Base-by-base conservation (phyloP, 2,888 invertebrate species). In the Thymelicus sylvestris region DNA sequence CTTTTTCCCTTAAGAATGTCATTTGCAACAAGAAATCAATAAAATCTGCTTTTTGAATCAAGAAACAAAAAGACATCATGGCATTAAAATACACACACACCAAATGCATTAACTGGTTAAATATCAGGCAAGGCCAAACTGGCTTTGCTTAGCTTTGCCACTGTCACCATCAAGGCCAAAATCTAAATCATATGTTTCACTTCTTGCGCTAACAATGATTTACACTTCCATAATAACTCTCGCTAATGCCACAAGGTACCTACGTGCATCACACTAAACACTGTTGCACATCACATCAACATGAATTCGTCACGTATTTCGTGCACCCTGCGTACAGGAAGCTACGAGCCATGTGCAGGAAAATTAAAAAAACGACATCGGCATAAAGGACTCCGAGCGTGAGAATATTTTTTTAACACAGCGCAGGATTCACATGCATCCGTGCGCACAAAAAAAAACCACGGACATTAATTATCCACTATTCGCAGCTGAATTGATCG, bases 131-230 rank as follows among this genome's bases (percentile, higher is more conserved):
- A 81, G 80, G 81, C 76, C 80, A 81, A 48, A 65, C 61, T 60
- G 47, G 73, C 72, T 74, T 44, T 52, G 8, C 75, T 75, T 72
- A 77, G 73, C 68, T 73, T 67, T 71, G 66, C 77, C 86, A 92
- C 88, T 88, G 89, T 88, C 89, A 91, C 78, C 88, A 86, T 84
- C 90, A 92, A 92, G 92, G 91, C 89, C 87, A 89, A 76, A 57
- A 50, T 50, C 75, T 78, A 80, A 84, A 86, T 88, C 83, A 85
- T 82, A 83, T 79, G 77, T 73, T 82, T 47, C 78, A 73, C 73
- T 38, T 67, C 64, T 70, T 60, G 19, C 50, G 38, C 48, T 59
- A 59, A 31, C 15, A 67, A 62, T 39, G 60, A 70, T 60, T 24
- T 63, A 41, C 41, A 68, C 48, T 65, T 59, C 64, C 24, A 24